Conservation (phyloP, 2,797 vertebrate genomes). For the Eidolon dupreanum region DNA sequence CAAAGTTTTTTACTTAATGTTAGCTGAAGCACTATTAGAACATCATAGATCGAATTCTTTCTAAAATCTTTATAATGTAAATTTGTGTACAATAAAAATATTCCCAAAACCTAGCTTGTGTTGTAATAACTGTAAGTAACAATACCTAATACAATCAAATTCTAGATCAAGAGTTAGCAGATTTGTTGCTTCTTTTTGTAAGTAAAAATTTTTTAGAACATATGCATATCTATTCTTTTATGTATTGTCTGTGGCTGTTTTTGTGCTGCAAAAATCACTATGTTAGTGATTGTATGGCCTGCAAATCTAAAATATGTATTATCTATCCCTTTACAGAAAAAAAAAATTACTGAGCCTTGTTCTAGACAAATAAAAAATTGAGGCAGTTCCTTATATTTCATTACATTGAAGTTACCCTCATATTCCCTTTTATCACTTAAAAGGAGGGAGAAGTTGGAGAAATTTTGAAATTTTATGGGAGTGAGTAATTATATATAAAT, state of each 20-base stretch:
- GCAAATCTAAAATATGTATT: neutral
- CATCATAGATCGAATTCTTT: neutral
- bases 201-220: slow-evolving; percentile 14
- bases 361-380: neutral
- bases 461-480: slow-evolving; percentile 15
- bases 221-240: neutral
- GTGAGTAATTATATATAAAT: neutral
- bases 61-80: slow-evolving; percentile 20
- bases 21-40: neutral
- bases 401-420: neutral
- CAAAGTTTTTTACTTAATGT: slow-evolving; percentile 23
- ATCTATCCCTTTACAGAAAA: neutral
- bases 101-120: neutral
- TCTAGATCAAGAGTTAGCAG: neutral
- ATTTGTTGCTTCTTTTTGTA: neutral
- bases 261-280: neutral
- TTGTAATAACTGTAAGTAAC: neutral
- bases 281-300: neutral
- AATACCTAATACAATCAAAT: neutral
- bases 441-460: neutral
- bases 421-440: neutral
- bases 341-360: neutral
- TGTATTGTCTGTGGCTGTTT: neutral
- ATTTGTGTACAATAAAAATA: neutral
- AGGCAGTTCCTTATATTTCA: neutral